phyloP scores from a whole-genome alignment of 2,888 invertebrate genomes.

The Hypselothyrea guttata region DNA sequence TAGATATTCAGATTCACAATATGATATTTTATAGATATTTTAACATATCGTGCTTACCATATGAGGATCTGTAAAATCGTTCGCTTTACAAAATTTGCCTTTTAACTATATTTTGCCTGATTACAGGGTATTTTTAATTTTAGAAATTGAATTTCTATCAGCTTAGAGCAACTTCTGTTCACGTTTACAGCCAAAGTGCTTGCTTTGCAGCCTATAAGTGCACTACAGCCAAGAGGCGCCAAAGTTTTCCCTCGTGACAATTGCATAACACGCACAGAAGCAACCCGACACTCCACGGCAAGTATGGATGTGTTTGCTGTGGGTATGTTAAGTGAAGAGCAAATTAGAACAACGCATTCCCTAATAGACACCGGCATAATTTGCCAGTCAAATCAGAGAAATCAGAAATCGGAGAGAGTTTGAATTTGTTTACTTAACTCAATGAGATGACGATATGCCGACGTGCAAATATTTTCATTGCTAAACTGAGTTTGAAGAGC shows the following conservation, averaged over 20 bases:
- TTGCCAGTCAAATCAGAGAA: constrained; percentile 1
- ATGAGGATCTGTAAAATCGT: too few species aligned
- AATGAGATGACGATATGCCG: constrained; percentile 48
- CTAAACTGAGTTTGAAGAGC: constrained; percentile 44
- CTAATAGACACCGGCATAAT: constrained; percentile 28
- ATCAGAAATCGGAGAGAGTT: constrained; percentile 34
- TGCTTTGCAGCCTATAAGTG: constrained; percentile 14
- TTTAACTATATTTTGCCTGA: too few species aligned
- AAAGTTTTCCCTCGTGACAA: constrained; percentile 16
- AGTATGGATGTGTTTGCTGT: not conserved
- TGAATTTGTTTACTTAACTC: constrained; percentile 64
- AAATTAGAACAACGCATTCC: constrained; percentile 33
- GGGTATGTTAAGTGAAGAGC: constrained; percentile 34
- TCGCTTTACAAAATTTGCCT: too few species aligned
- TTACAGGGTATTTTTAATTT: not conserved
- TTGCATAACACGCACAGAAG: constrained; percentile 1
- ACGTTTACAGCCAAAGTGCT: constrained; percentile 10
- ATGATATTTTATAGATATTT: too few species aligned
- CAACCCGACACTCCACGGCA: constrained; percentile 1
- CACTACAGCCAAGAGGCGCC: constrained; percentile 12
- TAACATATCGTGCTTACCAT: too few species aligned
- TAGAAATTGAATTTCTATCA: not conserved
- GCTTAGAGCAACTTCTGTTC: not conserved
- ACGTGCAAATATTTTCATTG: constrained; percentile 51
- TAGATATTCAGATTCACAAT: too few species aligned